A percentile compares a stretch with the other conserved stretches of the same genome.
Evolutionary conservation across 2,113 vertebrate genomes (phyloP).

Genomic region (Campylomormyrus tamandua): DNA sequence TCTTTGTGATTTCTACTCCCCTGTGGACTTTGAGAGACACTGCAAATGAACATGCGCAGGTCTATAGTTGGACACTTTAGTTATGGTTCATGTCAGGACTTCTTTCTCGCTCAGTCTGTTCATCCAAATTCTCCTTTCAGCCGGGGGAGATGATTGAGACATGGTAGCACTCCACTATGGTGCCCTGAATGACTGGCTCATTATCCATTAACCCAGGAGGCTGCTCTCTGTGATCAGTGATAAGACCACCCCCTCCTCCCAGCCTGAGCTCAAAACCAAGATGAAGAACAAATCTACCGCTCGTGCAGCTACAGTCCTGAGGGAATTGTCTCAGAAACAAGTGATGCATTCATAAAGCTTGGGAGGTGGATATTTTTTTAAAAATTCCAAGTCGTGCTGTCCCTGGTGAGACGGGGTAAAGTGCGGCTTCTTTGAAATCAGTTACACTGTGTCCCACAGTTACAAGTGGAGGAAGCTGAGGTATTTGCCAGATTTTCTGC

Average conservation of each 20-base stretch:
- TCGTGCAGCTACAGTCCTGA: background rate
- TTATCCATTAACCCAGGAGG: constrained; percentile 41
- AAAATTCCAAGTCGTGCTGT: background rate
- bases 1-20: background rate
- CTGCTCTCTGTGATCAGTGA: constrained; percentile 17
- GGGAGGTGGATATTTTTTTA: background rate
- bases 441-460: background rate
- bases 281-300: background rate
- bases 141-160: constrained; percentile 12
- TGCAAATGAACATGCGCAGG: background rate
- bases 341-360: background rate
- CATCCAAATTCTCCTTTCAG: background rate
- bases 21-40: background rate
- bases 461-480: background rate
- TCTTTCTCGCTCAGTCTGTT: background rate
- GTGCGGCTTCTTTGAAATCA: background rate
- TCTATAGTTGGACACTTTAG: background rate
- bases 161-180: constrained; percentile 28
- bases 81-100: background rate
- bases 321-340: background rate
- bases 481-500: background rate
- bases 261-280: background rate
- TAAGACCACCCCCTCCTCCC: background rate
- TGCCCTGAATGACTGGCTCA: constrained; percentile 35
- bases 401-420: background rate